Percentiles rank a stretch among this genome's conserved stretches.
phyloP scores from a whole-genome alignment of 2,888 invertebrate species.

The Litoditis marina region DNA sequence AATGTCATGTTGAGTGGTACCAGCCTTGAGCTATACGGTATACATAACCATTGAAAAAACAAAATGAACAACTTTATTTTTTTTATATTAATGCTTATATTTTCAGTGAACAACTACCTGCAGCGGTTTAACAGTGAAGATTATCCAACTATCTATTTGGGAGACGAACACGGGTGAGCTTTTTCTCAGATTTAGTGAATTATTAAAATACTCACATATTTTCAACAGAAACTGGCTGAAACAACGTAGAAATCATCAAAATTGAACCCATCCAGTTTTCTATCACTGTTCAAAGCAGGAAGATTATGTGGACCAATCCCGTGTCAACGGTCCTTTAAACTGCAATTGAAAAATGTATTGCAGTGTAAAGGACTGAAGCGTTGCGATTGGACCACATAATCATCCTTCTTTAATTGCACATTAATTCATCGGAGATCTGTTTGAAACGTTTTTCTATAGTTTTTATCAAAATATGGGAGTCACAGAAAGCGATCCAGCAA shows the following conservation, averaged over 20 bases:
- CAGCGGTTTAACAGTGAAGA: slow-evolving; percentile 29
- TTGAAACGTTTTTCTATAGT: too few species aligned
- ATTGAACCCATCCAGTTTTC: neutral
- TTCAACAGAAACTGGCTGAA: neutral
- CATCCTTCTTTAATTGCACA: too few species aligned
- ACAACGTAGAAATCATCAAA: too few species aligned
- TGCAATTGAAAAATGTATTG: too few species aligned
- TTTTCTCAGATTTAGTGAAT: neutral
- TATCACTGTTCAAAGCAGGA: neutral
- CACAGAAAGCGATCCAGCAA: too few species aligned
- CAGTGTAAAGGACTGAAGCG: too few species aligned
- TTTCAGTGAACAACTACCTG: slow-evolving; percentile 35
- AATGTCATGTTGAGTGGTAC: neutral
- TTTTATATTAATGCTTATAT: neutral
- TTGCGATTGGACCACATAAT: too few species aligned
- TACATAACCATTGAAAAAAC: neutral
- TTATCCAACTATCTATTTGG: slow-evolving; percentile 10
- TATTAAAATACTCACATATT: neutral
- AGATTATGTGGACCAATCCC: too few species aligned
- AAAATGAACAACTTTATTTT: too few species aligned
- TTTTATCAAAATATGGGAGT: too few species aligned
- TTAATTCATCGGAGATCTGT: neutral
- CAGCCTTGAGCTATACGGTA: neutral
- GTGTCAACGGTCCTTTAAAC: too few species aligned
- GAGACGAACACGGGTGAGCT: slow-evolving; percentile 30